Percentiles rank a stretch among this genome's conserved stretches.
These are phyloP conservation scores for Seladonia tumulorum DNA, from an alignment of 2,888 invertebrate genomes.

Conservation along the genomic window DNA sequence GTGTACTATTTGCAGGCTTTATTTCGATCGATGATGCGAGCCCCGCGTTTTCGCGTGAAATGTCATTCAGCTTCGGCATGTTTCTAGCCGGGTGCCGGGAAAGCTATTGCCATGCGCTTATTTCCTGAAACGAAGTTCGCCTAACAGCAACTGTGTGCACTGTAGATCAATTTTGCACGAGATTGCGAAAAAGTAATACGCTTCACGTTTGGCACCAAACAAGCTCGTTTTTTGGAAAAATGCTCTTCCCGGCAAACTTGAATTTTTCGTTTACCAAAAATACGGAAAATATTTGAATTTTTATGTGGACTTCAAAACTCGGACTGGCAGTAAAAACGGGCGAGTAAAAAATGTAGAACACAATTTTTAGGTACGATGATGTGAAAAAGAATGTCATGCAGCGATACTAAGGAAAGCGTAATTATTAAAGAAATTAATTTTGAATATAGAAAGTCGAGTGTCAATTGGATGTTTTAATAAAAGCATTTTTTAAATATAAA, in stretches of 20 bases:
- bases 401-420: too few relatives aligned
- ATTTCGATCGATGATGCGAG: slow-evolving; percentile 55
- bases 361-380: too few relatives aligned
- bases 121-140: neutral
- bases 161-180: neutral
- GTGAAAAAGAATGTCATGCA: too few relatives aligned
- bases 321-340: neutral
- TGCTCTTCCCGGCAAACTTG: too few relatives aligned
- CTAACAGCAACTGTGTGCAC: neutral
- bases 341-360: neutral
- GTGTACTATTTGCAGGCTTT: slow-evolving; percentile 31
- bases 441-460: too few relatives aligned
- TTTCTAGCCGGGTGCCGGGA: neutral
- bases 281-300: neutral
- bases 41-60: slow-evolving; percentile 27
- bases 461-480: too few relatives aligned
- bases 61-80: slow-evolving; percentile 7
- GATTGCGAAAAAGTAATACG: neutral
- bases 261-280: neutral
- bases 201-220: neutral
- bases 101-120: neutral
- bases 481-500: too few relatives aligned
- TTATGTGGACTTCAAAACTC: neutral
- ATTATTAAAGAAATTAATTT: too few relatives aligned
- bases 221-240: neutral